Conservation (phyloP, 2,797 vertebrate species). For the Alcedo atthis region DNA sequence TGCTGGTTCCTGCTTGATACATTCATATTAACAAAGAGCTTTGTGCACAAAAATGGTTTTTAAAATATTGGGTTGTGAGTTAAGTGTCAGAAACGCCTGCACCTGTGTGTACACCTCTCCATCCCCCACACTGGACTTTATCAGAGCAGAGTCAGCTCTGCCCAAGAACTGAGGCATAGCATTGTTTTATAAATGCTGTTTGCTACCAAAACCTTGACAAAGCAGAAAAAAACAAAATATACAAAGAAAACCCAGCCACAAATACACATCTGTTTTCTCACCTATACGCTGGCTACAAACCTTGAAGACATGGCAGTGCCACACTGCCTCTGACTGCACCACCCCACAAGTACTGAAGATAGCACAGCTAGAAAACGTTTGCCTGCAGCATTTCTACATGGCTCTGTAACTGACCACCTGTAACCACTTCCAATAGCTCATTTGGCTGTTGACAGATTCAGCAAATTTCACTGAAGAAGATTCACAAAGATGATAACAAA, state of each 20-base stretch:
- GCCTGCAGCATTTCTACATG: accelerated
- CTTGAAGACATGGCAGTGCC: accelerated
- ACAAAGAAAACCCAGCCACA: neutral
- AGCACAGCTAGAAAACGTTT: neutral
- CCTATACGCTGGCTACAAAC: neutral
- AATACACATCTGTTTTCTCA: neutral
- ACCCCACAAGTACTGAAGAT: neutral
- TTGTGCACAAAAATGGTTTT: neutral
- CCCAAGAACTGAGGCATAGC: neutral
- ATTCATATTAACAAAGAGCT: accelerated
- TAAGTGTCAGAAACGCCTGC: neutral
- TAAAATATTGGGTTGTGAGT: neutral
- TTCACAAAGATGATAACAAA: neutral
- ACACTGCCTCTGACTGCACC: neutral
- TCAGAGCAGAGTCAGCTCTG: neutral
- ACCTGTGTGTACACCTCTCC: neutral
- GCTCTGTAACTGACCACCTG: neutral
- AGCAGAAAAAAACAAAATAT: neutral
- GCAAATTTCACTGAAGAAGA: neutral
- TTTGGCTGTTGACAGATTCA: neutral
- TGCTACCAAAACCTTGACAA: neutral
- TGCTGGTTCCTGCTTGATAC: neutral
- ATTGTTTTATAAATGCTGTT: neutral
- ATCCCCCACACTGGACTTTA: neutral
- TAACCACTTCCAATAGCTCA: neutral